Conservation (phyloP, 2,797 vertebrate species). For the Sebastes diaconus region DNA sequence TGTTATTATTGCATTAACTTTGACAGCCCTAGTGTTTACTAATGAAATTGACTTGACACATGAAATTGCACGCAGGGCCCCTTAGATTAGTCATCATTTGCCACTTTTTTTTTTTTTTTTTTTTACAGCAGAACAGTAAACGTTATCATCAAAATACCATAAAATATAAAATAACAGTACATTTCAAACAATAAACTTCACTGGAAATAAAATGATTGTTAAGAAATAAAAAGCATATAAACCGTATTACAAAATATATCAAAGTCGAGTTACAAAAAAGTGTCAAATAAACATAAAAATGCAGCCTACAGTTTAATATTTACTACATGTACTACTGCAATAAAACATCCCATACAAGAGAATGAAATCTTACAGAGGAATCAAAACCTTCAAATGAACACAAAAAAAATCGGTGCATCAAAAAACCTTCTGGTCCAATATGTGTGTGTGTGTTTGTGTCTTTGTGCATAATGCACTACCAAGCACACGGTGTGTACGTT, state of each 20-base stretch:
- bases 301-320: background rate
- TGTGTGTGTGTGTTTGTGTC: background rate
- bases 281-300: background rate
- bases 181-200: background rate
- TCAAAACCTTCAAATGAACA: slow-evolving; percentile 19
- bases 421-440: slow-evolving; percentile 3
- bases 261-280: background rate
- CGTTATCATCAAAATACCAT: slow-evolving; percentile 7
- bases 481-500: slow-evolving; percentile 3
- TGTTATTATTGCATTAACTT: too few species aligned
- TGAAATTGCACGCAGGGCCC: background rate
- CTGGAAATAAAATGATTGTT: background rate
- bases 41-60: background rate
- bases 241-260: background rate
- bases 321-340: background rate
- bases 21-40: background rate
- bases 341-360: background rate
- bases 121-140: background rate
- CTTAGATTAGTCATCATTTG: background rate
- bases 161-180: background rate
- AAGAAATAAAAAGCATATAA: background rate
- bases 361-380: slow-evolving; percentile 1
- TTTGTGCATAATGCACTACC: background rate
- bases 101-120: background rate
- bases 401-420: background rate